These are phyloP conservation scores for Conchocele bisecta DNA, from an alignment of 2,888 invertebrate genomes.

Conservation along the genomic window DNA sequence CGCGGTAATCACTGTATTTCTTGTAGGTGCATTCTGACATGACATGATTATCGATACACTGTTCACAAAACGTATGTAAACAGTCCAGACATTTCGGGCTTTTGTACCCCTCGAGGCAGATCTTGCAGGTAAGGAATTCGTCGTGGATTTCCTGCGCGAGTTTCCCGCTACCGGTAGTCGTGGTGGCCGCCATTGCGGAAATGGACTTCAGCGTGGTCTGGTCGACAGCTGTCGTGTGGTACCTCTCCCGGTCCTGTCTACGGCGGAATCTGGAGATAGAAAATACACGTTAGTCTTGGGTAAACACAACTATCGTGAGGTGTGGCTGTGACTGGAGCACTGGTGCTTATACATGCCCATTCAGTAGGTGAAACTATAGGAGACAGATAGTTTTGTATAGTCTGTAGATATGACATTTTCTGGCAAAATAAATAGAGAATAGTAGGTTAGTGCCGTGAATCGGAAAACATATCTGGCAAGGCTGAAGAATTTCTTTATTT, in stretches of 20 bases:
- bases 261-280: slow-evolving; percentile 76
- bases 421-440: too few species aligned
- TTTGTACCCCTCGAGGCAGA: slow-evolving; percentile 82
- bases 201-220: slow-evolving; percentile 66
- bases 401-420: too few species aligned
- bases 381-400: too few species aligned
- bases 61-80: slow-evolving; percentile 82
- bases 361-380: too few species aligned
- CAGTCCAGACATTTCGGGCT: slow-evolving; percentile 83
- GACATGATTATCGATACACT: slow-evolving; percentile 82
- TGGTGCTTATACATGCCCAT: too few species aligned
- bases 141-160: slow-evolving; percentile 83
- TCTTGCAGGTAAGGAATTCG: slow-evolving; percentile 83
- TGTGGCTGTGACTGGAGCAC: too few species aligned
- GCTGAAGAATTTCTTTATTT: too few species aligned
- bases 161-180: slow-evolving; percentile 73
- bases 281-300: too few species aligned
- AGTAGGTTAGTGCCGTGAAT: too few species aligned
- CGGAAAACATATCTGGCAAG: too few species aligned
- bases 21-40: slow-evolving; percentile 82
- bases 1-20: slow-evolving; percentile 83
- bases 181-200: slow-evolving; percentile 46
- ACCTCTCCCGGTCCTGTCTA: slow-evolving; percentile 73
- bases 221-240: slow-evolving; percentile 76
- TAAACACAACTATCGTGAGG: too few species aligned